Evolutionary conservation across 2,113 vertebrate genomes (phyloP), one percentile per base, ranked within the genome.

Genomic region (Mastomys natalensis): DNA sequence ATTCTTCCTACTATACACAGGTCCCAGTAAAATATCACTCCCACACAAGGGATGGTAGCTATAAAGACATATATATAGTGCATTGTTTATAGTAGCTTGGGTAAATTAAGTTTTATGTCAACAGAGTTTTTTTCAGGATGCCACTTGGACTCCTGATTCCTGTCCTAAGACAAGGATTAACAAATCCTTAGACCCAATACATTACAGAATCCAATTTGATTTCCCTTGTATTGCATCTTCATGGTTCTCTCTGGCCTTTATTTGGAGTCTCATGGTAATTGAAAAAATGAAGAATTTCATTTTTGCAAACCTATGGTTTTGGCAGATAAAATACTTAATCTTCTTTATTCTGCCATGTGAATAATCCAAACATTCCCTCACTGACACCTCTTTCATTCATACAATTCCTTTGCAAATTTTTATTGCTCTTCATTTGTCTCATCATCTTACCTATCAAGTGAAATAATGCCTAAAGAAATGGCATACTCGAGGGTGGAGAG

Each of bases 61-160:
- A 1, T 21, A 62, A 74, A 24, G 66, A 6, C 89, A 34, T 77
- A 81, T 43, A 80, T 43, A 85, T 22, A 7, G 9, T 21, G 55
- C 1, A 6, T 90, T 62, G 13, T n/a, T 87, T 85, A 11, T 55
- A 26, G 26, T 85, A 53, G 19, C 45, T 11, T 62, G 43, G 2
- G 15, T 93, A n/a, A 78, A 21, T 89, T 95, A 89, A 89, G 40
- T 31, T 96, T 86, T 84, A 2, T 73, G 34, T 53, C 11, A 60
- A 45, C 5, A 45, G 72, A 51, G 31, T 34, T 91, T 78, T 58
- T 58, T 62, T 62, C 11, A 51, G 21, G 29, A 91, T 7, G 77
- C 31, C 43, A 3, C n/a, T 74, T 72, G 19, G 58, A 53, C 16
- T 29, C 13, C 17, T 55, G 29, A 95, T 74, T 68, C n/a, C 45